Conservation (phyloP, 1,140 invertebrate genomes). For the Leptestheria dahalacensis region DNA sequence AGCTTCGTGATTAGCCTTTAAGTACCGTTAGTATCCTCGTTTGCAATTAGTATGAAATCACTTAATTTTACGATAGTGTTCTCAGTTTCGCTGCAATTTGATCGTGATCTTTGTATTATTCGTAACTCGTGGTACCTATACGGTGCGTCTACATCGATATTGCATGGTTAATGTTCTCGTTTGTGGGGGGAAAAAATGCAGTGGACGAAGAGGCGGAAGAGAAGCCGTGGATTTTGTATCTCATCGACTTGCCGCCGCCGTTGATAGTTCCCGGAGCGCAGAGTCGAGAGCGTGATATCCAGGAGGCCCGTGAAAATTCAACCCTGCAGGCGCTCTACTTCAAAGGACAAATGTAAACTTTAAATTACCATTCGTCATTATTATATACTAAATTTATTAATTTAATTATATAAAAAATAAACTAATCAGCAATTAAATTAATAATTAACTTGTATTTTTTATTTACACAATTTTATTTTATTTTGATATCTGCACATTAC, state of each 20-base stretch:
- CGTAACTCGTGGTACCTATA: too few relatives aligned
- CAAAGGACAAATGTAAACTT: conserved; percentile 51
- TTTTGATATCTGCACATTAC: conserved; percentile 2
- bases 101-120: too few relatives aligned
- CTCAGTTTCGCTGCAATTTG: too few relatives aligned
- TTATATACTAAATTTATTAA: neutral
- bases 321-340: conserved; percentile 75
- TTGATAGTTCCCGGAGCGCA: conserved; percentile 53
- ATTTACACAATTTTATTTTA: neutral
- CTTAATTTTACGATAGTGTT: too few relatives aligned
- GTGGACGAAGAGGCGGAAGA: conserved; percentile 66
- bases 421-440: conserved; percentile 2
- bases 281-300: conserved; percentile 71
- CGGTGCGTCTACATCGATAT: too few relatives aligned
- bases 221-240: conserved; percentile 50
- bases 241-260: conserved; percentile 41
- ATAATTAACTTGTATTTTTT: conserved; percentile 15
- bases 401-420: too few relatives aligned
- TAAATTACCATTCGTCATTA: neutral
- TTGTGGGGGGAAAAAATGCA: too few relatives aligned
- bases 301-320: conserved; percentile 64
- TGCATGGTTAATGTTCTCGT: too few relatives aligned
- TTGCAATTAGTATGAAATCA: too few relatives aligned
- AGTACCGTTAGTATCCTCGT: too few relatives aligned
- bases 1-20: too few relatives aligned